Evolutionary conservation across 2,888 invertebrate species (phyloP), one percentile per base, ranked within the genome.

Genomic region (Leptarthrus brevirostris): DNA sequence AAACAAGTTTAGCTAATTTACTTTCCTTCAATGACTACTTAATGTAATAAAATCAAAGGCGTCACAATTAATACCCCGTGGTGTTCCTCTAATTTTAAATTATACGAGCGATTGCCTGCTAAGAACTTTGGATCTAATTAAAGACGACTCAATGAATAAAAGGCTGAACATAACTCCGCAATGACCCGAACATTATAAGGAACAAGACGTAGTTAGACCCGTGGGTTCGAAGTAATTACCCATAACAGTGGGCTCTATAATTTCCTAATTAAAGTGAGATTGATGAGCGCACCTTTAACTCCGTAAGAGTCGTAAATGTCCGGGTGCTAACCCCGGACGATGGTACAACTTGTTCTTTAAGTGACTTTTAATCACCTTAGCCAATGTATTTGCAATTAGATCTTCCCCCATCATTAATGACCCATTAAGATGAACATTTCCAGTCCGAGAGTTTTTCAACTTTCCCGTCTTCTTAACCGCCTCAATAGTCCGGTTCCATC

Each of bases 351-450:
- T 49, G 20, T 22, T 52, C 36, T 52, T 71, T 49, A 71, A 53
- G 71, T 71, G 71, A 14, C 54, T 71, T 71, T 69, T 71, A 71
- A 71, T 71, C 54, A 71, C 71, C 54, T 53, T 14, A 22, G 54
- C 71, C 53, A 53, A 54, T 16, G 40, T 22, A 53, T 54, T 44
- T 24, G 71, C 53, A 34, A 49, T 54, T n/a, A n/a, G n/a, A n/a
- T n/a, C n/a, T n/a, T n/a, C n/a, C 40, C 36, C 40, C 22, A 40
- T 54, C 71, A 71, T 71, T 71, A 71, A 54, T 54, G 71, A 36
- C 24, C 71, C 71, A 71, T 71, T 71, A 54, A 71, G 24, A 20
- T 2, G 40, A 61, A 61, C 58, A 36, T 20, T 16, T n/a, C 20
- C 18, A 61, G 5, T 3, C 4, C 14, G 10, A 12, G 18, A 52